Evolutionary conservation across 1,140 invertebrate genomes (phyloP), one percentile per base, ranked within the genome.

Genomic region (Octopus sinensis): DNA sequence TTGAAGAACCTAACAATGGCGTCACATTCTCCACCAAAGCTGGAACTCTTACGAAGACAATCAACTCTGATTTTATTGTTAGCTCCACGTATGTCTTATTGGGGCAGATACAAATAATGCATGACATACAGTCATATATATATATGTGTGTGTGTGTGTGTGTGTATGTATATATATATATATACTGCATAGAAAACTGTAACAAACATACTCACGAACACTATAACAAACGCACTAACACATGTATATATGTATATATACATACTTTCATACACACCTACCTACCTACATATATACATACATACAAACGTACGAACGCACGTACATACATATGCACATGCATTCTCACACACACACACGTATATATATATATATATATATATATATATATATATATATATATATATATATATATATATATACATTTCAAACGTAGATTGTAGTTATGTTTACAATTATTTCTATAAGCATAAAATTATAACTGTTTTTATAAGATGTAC

Each of bases 361-460:
- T 6, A 17, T 62, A 62, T 62, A 62, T n/a, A 62, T 62, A 62
- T 62, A 62, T 62, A 62, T 62, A 62, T 62, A 62, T 62, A 62
- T 62, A 62, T 62, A 62, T 62, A 62, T 62, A 62, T 62, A 62
- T 62, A 62, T 62, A 62, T 62, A 62, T 62, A 62, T 62, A 62
- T 62, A 17, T 9, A 17, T 9, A 6, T 62, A 62, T 62, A 62
- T 17, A 9, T 9, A 62, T 62, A 62, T 62, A 9, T 17, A 17
- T 3, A 9, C 9, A 62, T 62, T 62, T 17, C 56, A 17, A 62
- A 62, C 9, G 3, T 10, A 10, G 9, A 62, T 17, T 10, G 56
- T 10, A 9, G 9, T 17, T 17, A 17, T 62, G 17, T 17, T 10
- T 62, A 17, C 17, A 9, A 62, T 62, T 17, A 62, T 62, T 17